These are phyloP conservation scores for Sarcophaga subvicina DNA, from an alignment of 2,888 invertebrate species.

Conservation along the genomic window DNA sequence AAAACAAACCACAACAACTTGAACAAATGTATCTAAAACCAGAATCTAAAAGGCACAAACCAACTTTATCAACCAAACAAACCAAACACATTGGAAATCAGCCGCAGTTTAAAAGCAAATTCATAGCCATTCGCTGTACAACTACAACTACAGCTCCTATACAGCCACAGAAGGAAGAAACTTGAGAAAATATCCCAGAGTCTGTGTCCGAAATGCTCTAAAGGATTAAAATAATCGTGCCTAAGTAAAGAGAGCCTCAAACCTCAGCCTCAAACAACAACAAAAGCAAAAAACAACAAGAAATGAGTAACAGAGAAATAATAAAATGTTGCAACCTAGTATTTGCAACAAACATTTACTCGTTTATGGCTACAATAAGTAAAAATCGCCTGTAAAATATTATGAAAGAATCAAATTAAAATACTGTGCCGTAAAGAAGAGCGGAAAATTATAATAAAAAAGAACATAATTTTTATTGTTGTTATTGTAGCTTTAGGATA, in stretches of 20 bases:
- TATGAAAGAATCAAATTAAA: slow-evolving; percentile 77
- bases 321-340: not conserved
- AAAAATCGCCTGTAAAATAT: slow-evolving; percentile 65
- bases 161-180: slow-evolving; percentile 22
- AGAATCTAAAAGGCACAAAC: slow-evolving; percentile 5
- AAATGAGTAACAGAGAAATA: too few relatives aligned
- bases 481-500: slow-evolving; percentile 50
- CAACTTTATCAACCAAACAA: slow-evolving; percentile 15
- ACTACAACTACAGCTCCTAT: slow-evolving; percentile 22
- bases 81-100: slow-evolving; percentile 13
- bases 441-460: slow-evolving; percentile 76
- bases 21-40: slow-evolving; percentile 57
- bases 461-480: slow-evolving; percentile 42
- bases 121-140: slow-evolving; percentile 44
- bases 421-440: slow-evolving; percentile 75
- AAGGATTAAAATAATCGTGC: slow-evolving; percentile 62
- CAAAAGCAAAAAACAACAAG: too few relatives aligned
- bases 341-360: too few relatives aligned
- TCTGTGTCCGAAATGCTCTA: slow-evolving; percentile 23
- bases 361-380: slow-evolving; percentile 40
- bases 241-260: slow-evolving; percentile 35
- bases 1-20: slow-evolving; percentile 59
- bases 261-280: not conserved
- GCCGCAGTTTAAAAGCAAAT: slow-evolving; percentile 44
- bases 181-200: too few relatives aligned